phyloP scores from a whole-genome alignment of 2,113 vertebrate species.

The Clinocottus analis region DNA sequence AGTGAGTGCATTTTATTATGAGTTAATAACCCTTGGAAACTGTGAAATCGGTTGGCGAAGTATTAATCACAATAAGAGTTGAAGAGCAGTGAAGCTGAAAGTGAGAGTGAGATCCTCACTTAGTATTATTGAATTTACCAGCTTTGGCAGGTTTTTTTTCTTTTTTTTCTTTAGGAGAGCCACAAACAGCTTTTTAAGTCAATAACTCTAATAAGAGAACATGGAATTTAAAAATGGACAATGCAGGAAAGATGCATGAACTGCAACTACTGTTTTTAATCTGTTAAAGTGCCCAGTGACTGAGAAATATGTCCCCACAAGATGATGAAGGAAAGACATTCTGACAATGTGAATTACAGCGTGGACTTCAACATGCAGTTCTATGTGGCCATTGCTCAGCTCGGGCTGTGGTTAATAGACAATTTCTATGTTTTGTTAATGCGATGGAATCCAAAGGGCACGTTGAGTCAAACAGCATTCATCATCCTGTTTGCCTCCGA shows the following conservation, averaged over 20 bases:
- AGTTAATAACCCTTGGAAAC: conserved; percentile 27
- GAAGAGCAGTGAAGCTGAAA: conserved; percentile 13
- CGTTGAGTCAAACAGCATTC: conserved; percentile 39
- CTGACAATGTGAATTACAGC: conserved; percentile 65
- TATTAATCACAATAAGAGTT: conserved; percentile 32
- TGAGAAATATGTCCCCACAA: conserved; percentile 29
- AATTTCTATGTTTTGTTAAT: conserved; percentile 74
- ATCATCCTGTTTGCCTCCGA: conserved; percentile 17
- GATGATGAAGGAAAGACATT: conserved; percentile 54
- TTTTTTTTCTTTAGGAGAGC: no score
- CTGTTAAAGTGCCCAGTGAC: background rate
- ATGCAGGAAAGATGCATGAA: background rate
- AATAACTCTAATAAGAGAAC: background rate
- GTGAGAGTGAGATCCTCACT: conserved; percentile 18
- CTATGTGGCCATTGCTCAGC: conserved; percentile 6
- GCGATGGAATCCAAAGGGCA: conserved; percentile 59
- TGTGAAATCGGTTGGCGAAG: conserved; percentile 1
- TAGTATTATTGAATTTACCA: conserved; percentile 24
- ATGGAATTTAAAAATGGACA: background rate
- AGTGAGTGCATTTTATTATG: conserved; percentile 38
- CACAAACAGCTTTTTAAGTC: no score
- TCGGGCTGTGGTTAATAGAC: conserved; percentile 58
- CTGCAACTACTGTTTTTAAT: conserved; percentile 1
- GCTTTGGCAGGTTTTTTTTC: no score
- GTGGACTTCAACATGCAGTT: background rate